Evolutionary conservation across 2,113 vertebrate genomes (phyloP).

Genomic region (Mustelus asterias): DNA sequence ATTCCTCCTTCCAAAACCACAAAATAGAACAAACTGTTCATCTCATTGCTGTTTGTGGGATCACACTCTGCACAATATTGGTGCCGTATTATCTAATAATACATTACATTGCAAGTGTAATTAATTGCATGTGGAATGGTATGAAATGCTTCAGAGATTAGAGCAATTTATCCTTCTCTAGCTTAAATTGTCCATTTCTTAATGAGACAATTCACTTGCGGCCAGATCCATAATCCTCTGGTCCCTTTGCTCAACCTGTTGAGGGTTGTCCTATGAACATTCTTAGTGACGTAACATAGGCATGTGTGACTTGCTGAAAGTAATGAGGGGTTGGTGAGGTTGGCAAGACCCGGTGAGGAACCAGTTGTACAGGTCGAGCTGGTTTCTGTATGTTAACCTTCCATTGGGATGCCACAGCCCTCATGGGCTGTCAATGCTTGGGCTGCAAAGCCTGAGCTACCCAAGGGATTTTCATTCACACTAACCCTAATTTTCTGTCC

Average conservation of each 20-base stretch:
- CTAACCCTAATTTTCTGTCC: background rate
- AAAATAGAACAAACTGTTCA: background rate
- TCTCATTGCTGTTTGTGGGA: background rate
- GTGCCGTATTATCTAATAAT: background rate
- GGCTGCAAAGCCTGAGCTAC: background rate
- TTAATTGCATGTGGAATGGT: background rate
- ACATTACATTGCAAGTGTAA: background rate
- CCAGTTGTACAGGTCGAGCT: background rate
- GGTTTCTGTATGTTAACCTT: background rate
- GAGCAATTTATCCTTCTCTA: background rate
- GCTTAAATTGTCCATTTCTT: background rate
- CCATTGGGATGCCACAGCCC: background rate
- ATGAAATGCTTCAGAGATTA: background rate
- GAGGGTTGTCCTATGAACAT: background rate
- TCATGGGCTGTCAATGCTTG: background rate
- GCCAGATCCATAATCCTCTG: background rate
- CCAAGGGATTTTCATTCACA: background rate
- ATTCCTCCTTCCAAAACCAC: background rate
- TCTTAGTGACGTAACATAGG: background rate
- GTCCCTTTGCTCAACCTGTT: background rate
- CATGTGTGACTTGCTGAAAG: background rate
- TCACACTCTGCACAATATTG: background rate
- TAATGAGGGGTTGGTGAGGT: background rate
- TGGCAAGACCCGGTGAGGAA: background rate
- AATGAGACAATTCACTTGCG: background rate